Evolutionary conservation across 2,797 vertebrate genomes (phyloP), one percentile per base, ranked within the genome.

Genomic region (Leptatherina wallacei): DNA sequence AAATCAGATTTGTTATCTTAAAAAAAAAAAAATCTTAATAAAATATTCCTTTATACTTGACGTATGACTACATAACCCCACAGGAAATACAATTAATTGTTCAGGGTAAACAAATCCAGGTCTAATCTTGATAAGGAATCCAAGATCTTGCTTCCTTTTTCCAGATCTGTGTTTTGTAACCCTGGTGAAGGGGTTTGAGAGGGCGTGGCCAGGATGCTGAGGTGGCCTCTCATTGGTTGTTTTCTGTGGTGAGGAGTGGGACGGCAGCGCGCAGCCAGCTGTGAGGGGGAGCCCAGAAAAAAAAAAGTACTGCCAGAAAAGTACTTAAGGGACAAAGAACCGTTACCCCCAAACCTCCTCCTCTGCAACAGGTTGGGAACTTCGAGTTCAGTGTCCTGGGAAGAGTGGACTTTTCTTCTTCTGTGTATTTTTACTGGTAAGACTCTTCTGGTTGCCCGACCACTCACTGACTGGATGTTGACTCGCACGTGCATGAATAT

Each of bases 181-280:
- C 72, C 59, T 35, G 62, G 68, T 68, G 79, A 75, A 32, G 2
- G 54, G 54, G 55, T 32, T 16, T 8, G 47, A 70, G 78, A 44
- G 76, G 91, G 91, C 85, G 90, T 70, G 85, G 6, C 7, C 83
- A 83, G 85, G 88, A 93, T 92, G 91, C 91, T 90, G 92, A 91
- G 86, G 76, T 59, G 62, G 71, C 18, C 36, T 74, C 67, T 78
- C 0, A 92, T 93, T 92, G 90, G 90, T 80, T 77, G 55, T 11
- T 30, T 6, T 0, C 20, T 13, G 57, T 42, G 32, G 35, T 11
- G 73, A 60, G 75, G 73, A 81, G 85, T 77, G 87, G 82, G 73
- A 44, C 51, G 59, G 75, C 27, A 67, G 78, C 52, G 61, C 51
- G 69, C 70, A 38, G 78, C 77, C 80, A 84, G 89, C 85, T 87